Evolutionary conservation across 2,888 invertebrate species (phyloP).

Genomic region (Caenorhabditis wallacei): DNA sequence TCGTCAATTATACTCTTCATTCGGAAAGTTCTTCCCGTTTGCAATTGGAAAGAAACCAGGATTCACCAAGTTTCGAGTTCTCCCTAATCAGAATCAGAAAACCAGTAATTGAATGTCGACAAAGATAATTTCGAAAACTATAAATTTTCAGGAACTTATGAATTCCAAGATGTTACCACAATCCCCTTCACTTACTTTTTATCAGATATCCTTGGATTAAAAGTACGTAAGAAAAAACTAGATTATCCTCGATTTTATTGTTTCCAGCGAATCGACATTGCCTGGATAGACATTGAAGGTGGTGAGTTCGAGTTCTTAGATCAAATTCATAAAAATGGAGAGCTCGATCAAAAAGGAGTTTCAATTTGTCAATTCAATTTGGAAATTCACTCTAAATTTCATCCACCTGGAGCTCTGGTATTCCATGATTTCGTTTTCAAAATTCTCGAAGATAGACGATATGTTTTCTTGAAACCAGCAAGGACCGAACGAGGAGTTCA

Average conservation of each 20-base stretch:
- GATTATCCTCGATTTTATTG: background rate
- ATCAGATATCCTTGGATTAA: constrained; percentile 33
- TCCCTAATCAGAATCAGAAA: constrained; percentile 55
- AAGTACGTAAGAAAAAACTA: no score
- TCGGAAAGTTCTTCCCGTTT: constrained; percentile 59
- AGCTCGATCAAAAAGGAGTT: constrained; percentile 52
- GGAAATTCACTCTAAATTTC: constrained; percentile 33
- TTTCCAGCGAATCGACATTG: constrained; percentile 42
- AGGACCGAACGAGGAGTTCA: constrained; percentile 23
- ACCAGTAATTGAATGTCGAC: constrained; percentile 35
- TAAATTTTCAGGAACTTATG: constrained; percentile 12
- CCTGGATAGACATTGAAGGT: constrained; percentile 57
- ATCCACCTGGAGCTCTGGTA: constrained; percentile 7
- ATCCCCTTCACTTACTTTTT: constrained; percentile 43
- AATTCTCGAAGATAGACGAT: constrained; percentile 27
- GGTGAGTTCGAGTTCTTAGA: constrained; percentile 46
- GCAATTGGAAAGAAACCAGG: constrained; percentile 55
- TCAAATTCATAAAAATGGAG: constrained; percentile 41
- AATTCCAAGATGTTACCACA: constrained; percentile 34
- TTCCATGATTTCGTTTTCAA: constrained; percentile 36
- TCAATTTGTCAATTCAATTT: constrained; percentile 61
- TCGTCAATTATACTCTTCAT: constrained; percentile 52
- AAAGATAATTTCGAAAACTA: background rate
- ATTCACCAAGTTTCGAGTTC: constrained; percentile 35
- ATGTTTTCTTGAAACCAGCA: constrained; percentile 23